phyloP scores from a whole-genome alignment of 2,888 invertebrate genomes.

The Dryobota labecula region DNA sequence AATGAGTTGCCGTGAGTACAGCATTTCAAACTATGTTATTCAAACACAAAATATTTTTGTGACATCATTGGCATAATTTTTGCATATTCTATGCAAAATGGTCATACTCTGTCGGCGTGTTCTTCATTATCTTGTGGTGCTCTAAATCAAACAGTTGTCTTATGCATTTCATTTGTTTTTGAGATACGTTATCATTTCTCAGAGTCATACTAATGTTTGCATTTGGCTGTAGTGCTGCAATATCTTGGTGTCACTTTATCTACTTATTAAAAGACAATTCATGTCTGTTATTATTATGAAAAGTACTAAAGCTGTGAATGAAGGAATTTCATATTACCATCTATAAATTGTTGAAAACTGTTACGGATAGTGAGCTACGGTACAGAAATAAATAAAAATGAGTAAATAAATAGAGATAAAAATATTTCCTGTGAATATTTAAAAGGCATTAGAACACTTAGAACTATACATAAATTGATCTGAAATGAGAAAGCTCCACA shows the following conservation, averaged over 20 bases:
- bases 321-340: slow-evolving; percentile 14
- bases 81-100: slow-evolving; percentile 37
- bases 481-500: slow-evolving; percentile 50
- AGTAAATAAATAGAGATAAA: neutral
- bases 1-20: slow-evolving; percentile 53
- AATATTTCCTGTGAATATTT: slow-evolving; percentile 7
- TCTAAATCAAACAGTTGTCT: slow-evolving; percentile 66
- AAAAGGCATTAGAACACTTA: slow-evolving; percentile 9
- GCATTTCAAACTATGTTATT: slow-evolving; percentile 57
- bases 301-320: neutral
- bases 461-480: slow-evolving; percentile 15
- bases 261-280: slow-evolving; percentile 9
- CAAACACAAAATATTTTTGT: slow-evolving; percentile 53
- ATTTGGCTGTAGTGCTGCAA: slow-evolving; percentile 58
- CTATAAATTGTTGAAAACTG: neutral
- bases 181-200: slow-evolving; percentile 71
- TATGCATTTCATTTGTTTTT: slow-evolving; percentile 72
- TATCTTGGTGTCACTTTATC: slow-evolving; percentile 37
- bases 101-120: slow-evolving; percentile 33
- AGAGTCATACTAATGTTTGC: slow-evolving; percentile 58
- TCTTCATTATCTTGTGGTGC: slow-evolving; percentile 52
- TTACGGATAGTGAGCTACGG: neutral
- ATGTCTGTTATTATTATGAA: slow-evolving; percentile 23
- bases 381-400: slow-evolving; percentile 1
- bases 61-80: slow-evolving; percentile 56